Evolutionary conservation across 2,113 vertebrate genomes (phyloP).

Genomic region (Nannobrachium achirus): DNA sequence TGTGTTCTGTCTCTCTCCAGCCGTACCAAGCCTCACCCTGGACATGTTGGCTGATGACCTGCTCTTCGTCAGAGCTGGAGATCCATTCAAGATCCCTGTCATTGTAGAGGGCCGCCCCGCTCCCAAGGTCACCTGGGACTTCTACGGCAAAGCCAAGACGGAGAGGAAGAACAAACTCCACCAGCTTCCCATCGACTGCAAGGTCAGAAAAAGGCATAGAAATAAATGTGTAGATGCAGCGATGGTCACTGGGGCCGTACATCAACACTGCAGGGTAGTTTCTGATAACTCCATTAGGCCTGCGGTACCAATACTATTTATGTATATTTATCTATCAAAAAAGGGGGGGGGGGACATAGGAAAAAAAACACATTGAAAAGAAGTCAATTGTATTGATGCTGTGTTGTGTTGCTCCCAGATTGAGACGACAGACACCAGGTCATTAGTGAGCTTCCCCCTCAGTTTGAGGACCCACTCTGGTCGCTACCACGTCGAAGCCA

Average conservation of each 20-base stretch:
- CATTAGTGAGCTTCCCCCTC: constrained; percentile 83
- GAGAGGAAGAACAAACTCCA: constrained; percentile 91
- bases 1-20: constrained; percentile 71
- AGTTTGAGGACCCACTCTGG: constrained; percentile 91
- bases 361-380: no score
- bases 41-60: constrained; percentile 89
- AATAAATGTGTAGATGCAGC: no score
- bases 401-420: constrained; percentile 74
- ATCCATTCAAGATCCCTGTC: constrained; percentile 91
- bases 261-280: no score
- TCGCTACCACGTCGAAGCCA: constrained; percentile 95
- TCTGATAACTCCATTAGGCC: background rate
- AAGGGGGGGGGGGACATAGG: no score
- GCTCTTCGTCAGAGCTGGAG: constrained; percentile 85
- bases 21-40: constrained; percentile 87
- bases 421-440: constrained; percentile 89
- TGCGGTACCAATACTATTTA: background rate
- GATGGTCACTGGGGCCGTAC: no score
- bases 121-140: constrained; percentile 96
- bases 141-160: constrained; percentile 91
- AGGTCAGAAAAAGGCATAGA: constrained; percentile 54
- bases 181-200: constrained; percentile 87
- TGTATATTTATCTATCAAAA: background rate
- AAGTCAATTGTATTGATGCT: background rate
- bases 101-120: constrained; percentile 89